These are phyloP conservation scores for Sebastes diaconus DNA, from an alignment of 2,797 vertebrate species.

Conservation along the genomic window DNA sequence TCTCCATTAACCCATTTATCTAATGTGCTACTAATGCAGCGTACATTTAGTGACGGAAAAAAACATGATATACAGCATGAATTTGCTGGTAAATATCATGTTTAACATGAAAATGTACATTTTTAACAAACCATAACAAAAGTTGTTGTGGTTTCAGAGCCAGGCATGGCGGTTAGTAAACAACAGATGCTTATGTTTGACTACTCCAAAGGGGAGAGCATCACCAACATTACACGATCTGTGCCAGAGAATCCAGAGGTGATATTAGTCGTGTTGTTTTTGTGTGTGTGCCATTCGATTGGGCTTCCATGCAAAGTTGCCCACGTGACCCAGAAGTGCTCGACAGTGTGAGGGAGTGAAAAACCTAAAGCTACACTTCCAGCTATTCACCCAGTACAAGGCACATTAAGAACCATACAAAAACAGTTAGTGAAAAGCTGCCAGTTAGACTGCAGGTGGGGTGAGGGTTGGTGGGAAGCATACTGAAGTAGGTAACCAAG, in stretches of 20 bases:
- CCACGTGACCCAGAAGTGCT: constrained; percentile 39
- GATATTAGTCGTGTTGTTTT: constrained; percentile 6
- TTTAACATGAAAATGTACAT: neutral
- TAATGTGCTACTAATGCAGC: neutral
- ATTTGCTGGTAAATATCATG: neutral
- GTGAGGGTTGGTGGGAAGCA: constrained; percentile 17
- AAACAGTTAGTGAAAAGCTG: constrained; percentile 61
- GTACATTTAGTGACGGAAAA: neutral
- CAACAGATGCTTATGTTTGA: constrained; percentile 1
- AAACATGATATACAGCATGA: neutral
- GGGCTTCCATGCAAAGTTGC: constrained; percentile 27
- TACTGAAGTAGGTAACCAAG: constrained; percentile 17
- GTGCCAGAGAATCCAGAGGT: constrained; percentile 1
- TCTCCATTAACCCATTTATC: neutral
- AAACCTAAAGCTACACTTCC: constrained; percentile 8
- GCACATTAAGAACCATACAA: constrained; percentile 41
- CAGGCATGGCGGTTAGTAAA: constrained; percentile 54
- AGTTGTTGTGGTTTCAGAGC: constrained; percentile 22
- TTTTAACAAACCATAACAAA: constrained; percentile 23
- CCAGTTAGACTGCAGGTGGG: constrained; percentile 51
- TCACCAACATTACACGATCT: constrained; percentile 10
- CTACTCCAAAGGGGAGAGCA: constrained; percentile 11
- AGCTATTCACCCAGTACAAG: constrained; percentile 25
- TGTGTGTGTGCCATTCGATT: neutral
- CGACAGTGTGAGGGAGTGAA: constrained; percentile 19